phyloP scores from a whole-genome alignment of 2,888 invertebrate species.

The Rhimphoctona megacephalus region DNA sequence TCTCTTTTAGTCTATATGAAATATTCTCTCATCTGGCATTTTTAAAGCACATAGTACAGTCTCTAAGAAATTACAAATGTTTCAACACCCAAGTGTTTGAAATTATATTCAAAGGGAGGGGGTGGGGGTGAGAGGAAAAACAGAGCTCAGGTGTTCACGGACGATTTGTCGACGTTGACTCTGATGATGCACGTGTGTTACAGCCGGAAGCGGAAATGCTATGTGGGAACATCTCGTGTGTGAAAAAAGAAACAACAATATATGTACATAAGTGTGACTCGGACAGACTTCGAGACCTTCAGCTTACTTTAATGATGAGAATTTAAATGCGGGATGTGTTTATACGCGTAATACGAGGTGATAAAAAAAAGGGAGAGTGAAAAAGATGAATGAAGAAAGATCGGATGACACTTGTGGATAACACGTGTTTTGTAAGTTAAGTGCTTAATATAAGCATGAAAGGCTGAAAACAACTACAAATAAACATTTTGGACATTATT shows the following conservation, averaged over 20 bases:
- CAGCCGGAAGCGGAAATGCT: conserved; percentile 81
- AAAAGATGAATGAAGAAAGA: conserved; percentile 1
- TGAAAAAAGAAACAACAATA: conserved; percentile 64
- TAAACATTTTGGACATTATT: not conserved
- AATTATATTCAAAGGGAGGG: not conserved
- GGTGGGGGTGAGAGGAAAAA: not conserved
- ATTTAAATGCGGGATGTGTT: conserved; percentile 78
- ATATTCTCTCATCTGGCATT: not conserved
- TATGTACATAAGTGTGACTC: conserved; percentile 70
- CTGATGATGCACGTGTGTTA: conserved; percentile 76
- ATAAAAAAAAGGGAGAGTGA: conserved; percentile 7
- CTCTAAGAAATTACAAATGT: conserved; percentile 50
- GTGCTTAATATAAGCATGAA: conserved; percentile 33
- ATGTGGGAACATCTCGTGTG: conserved; percentile 76
- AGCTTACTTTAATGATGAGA: conserved; percentile 77
- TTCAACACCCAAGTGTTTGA: conserved; percentile 36
- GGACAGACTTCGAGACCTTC: conserved; percentile 23
- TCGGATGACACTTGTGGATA: conserved; percentile 77
- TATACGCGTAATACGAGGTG: conserved; percentile 48
- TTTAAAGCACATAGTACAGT: conserved; percentile 41
- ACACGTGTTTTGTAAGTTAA: conserved; percentile 69
- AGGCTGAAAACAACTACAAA: not conserved
- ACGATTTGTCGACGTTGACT: conserved; percentile 60
- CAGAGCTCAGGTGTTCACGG: conserved; percentile 70
- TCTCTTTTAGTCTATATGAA: conserved; percentile 2